Evolutionary conservation across 2,113 vertebrate genomes (phyloP).

Genomic region (Tetrax tetrax): DNA sequence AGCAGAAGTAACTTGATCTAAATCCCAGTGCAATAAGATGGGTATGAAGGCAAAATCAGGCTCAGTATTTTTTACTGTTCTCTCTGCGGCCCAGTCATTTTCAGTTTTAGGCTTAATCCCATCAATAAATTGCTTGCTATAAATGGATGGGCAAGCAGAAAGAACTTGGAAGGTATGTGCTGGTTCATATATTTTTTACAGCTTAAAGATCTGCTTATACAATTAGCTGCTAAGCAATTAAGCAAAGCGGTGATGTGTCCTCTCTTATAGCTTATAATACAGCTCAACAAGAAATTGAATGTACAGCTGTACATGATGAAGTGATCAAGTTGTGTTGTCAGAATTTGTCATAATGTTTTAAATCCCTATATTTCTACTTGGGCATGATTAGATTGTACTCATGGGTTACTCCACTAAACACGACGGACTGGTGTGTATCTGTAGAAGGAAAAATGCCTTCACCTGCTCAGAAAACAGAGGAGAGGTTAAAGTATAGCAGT

Average conservation of each 20-base stretch:
- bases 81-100: neutral
- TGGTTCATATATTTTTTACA: neutral
- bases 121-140: neutral
- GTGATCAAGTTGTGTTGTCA: neutral
- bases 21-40: neutral
- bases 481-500: neutral
- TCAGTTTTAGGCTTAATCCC: neutral
- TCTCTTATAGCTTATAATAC: neutral
- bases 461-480: neutral
- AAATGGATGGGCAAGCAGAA: neutral
- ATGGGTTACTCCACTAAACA: too few species aligned
- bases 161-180: neutral
- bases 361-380: too few species aligned
- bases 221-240: neutral
- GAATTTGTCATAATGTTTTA: too few species aligned
- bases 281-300: neutral
- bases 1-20: neutral
- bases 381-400: neutral
- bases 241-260: neutral
- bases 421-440: fast-evolving
- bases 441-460: neutral
- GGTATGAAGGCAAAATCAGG: neutral
- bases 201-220: neutral
- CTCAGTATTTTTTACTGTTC: neutral
- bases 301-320: neutral